Percentiles rank a stretch among this genome's conserved stretches.
Evolutionary conservation across 2,797 vertebrate genomes (phyloP).

Genomic region (Molossus alvarezi): DNA sequence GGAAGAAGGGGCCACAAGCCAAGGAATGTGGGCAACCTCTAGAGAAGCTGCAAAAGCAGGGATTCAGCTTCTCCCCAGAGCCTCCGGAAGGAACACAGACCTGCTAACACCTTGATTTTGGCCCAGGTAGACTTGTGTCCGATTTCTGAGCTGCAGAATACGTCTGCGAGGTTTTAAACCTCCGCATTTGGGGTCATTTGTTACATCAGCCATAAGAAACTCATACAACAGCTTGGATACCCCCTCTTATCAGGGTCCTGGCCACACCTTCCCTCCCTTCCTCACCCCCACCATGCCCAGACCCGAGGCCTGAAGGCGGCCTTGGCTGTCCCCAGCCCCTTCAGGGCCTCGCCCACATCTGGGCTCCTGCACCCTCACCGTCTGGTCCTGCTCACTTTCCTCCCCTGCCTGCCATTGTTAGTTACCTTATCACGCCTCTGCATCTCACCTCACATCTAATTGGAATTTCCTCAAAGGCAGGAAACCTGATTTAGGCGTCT

Average conservation of each 20-base stretch:
- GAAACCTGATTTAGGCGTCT: conserved; percentile 54
- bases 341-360: neutral
- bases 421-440: neutral
- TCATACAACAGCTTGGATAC: neutral
- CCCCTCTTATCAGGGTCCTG: neutral
- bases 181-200: neutral
- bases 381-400: neutral
- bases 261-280: neutral
- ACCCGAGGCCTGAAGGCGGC: neutral
- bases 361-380: neutral
- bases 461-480: conserved; percentile 67
- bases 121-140: accelerated
- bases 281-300: neutral
- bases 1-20: neutral
- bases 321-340: neutral
- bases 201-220: neutral
- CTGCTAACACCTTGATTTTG: accelerated
- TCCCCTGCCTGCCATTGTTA: neutral
- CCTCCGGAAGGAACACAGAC: neutral
- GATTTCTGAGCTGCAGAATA: no score
- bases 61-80: neutral
- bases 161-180: neutral
- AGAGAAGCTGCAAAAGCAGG: neutral
- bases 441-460: neutral
- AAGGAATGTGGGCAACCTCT: neutral